Base-by-base conservation (phyloP, 1,140 invertebrate species). In the Notospermus geniculatus region DNA sequence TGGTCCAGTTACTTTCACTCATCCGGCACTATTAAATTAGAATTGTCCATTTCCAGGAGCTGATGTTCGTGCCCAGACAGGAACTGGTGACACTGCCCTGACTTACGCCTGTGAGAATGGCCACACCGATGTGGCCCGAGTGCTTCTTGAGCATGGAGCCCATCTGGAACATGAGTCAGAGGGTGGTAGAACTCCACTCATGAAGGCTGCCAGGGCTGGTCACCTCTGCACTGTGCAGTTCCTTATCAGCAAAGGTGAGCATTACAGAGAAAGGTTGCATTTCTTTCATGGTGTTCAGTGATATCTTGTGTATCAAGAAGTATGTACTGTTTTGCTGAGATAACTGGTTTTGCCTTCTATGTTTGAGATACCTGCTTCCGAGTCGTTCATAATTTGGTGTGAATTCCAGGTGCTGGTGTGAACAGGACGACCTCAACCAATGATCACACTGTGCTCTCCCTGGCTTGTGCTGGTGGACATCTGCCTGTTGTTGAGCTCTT, bases 11-110 rank as follows among this genome's bases (percentile, higher is more conserved):
- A n/a, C n/a, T n/a, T n/a, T n/a, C n/a, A n/a, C n/a, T n/a, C n/a
- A n/a, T n/a, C n/a, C n/a, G n/a, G n/a, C n/a, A n/a, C n/a, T n/a
- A n/a, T n/a, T n/a, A n/a, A n/a, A n/a, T n/a, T n/a, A n/a, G n/a
- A 23, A 52, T 29, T 28, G 30, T 57, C 29, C 53, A 4, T 30
- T 65, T 70, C 9, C 62, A 78, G 80, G 75, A 65, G 92, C 94
- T n/a, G 90, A 94, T 83, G 91, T 96, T 39, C 90, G 93, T 81
- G 92, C 93, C 22, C 89, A 91, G 79, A 97, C 94, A 27, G 92
- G 92, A 82, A 96, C 93, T 9, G 72, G 73, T 43, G 78, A 83
- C 61, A 80, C 77, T n/a, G 78, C 83, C n/a, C 65, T 84, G 15
- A 77, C 80, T 22, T 81, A 83, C 68, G 81, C 83, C 32, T 80